These are phyloP conservation scores for Tupaia tana DNA, from an alignment of 2,113 vertebrate genomes.

Conservation along the genomic window DNA sequence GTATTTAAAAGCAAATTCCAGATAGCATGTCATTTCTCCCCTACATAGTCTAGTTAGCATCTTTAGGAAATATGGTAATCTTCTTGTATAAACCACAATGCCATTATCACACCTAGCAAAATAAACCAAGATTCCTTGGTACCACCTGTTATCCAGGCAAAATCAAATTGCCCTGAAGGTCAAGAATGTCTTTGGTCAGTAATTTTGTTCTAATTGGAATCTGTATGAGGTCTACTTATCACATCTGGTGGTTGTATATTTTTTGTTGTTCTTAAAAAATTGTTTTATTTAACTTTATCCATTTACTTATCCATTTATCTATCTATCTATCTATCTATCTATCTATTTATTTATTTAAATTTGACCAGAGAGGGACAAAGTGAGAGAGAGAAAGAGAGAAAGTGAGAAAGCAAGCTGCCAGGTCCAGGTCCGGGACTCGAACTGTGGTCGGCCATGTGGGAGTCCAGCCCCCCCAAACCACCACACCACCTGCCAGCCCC, in stretches of 20 bases:
- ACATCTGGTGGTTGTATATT: neutral
- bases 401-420: too few relatives aligned
- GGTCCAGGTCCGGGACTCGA: too few relatives aligned
- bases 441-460: too few relatives aligned
- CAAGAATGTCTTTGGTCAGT: constrained; percentile 35
- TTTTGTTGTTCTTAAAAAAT: neutral
- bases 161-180: constrained; percentile 9
- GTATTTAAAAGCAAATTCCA: constrained; percentile 29
- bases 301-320: too few relatives aligned
- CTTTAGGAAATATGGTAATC: constrained; percentile 29
- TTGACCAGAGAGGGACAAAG: too few relatives aligned
- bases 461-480: too few relatives aligned
- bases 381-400: too few relatives aligned
- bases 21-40: neutral
- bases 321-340: too few relatives aligned
- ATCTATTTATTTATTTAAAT: too few relatives aligned
- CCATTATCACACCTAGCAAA: constrained; percentile 1
- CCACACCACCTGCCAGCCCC: too few relatives aligned
- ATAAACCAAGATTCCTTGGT: neutral
- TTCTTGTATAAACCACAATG: neutral
- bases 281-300: too few relatives aligned
- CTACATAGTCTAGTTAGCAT: neutral
- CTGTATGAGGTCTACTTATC: neutral
- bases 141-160: neutral
- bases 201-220: neutral